A percentile compares a stretch with the other conserved stretches of the same genome.
These are phyloP conservation scores for Leguminivora glycinivorella DNA, from an alignment of 1,140 invertebrate genomes.

Conservation along the genomic window DNA sequence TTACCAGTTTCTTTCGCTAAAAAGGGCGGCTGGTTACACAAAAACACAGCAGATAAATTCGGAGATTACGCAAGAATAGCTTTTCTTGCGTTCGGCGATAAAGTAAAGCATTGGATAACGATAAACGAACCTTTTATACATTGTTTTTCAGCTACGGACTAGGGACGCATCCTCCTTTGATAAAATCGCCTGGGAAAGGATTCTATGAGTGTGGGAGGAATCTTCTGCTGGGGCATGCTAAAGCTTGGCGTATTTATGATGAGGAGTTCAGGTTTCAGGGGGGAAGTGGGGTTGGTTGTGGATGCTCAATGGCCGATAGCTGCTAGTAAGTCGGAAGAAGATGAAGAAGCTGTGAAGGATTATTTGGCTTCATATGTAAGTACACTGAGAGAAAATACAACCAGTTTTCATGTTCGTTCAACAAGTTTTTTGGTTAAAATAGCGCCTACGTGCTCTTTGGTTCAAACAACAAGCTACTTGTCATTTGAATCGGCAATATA, in stretches of 20 bases:
- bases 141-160: slow-evolving; percentile 67
- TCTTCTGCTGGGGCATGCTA: neutral
- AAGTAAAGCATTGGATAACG: slow-evolving; percentile 69
- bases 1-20: slow-evolving; percentile 73
- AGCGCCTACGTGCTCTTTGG: no score
- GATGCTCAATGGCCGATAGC: slow-evolving; percentile 62
- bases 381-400: no score
- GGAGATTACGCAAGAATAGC: slow-evolving; percentile 65
- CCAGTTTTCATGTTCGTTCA: no score
- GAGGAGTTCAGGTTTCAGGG: slow-evolving; percentile 29
- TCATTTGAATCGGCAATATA: no score
- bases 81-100: slow-evolving; percentile 64
- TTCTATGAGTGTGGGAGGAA: neutral
- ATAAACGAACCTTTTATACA: slow-evolving; percentile 54
- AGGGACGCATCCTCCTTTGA: slow-evolving; percentile 65
- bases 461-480: no score
- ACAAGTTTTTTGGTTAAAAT: no score
- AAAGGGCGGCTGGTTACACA: slow-evolving; percentile 80
- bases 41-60: slow-evolving; percentile 70
- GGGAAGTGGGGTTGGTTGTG: slow-evolving; percentile 70
- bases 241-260: neutral
- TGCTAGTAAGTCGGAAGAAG: slow-evolving; percentile 39
- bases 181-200: neutral
- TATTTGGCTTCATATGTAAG: slow-evolving; percentile 50
- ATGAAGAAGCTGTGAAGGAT: slow-evolving; percentile 50